These are phyloP conservation scores for Augochlora pura DNA, from an alignment of 1,140 invertebrate genomes.

Conservation along the genomic window DNA sequence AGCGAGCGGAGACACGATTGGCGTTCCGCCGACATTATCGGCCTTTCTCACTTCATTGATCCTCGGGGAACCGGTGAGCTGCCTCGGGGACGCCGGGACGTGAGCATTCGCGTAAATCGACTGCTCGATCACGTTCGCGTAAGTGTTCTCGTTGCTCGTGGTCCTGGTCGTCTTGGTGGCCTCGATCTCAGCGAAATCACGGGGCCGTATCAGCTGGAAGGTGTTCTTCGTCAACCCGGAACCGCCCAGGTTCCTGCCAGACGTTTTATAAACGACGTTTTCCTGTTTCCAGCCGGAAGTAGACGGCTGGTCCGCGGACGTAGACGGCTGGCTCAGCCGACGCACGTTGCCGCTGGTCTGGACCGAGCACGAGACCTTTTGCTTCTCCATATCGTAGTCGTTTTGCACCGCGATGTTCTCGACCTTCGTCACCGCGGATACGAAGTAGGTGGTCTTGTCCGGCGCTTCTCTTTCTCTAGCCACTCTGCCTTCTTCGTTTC, in stretches of 20 bases:
- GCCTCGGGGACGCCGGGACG: conserved; percentile 39
- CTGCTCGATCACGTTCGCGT: conserved; percentile 76
- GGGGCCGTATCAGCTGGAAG: conserved; percentile 79
- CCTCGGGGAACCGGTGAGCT: background rate
- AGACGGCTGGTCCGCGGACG: conserved; percentile 41
- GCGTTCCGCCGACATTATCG: background rate
- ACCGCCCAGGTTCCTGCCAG: conserved; percentile 56
- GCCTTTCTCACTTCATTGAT: conserved; percentile 10
- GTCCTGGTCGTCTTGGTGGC: conserved; percentile 73
- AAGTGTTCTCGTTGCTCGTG: conserved; percentile 67
- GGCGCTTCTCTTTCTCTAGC: conserved; percentile 8
- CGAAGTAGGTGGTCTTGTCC: conserved; percentile 49
- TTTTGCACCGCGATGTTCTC: conserved; percentile 23
- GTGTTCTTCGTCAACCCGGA: conserved; percentile 66
- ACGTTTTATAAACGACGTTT: conserved; percentile 69
- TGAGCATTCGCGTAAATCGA: conserved; percentile 68
- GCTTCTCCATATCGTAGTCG: conserved; percentile 63
- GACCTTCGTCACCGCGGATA: conserved; percentile 42
- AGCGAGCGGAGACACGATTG: background rate
- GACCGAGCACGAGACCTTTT: conserved; percentile 80
- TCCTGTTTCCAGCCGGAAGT: conserved; percentile 59
- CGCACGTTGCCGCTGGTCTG: conserved; percentile 80
- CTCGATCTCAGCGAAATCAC: conserved; percentile 80
- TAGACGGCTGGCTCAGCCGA: conserved; percentile 64
- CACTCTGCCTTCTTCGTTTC: conserved; percentile 20